These are phyloP conservation scores for Stictocephala bisonia DNA, from an alignment of 2,888 invertebrate genomes.

Conservation along the genomic window DNA sequence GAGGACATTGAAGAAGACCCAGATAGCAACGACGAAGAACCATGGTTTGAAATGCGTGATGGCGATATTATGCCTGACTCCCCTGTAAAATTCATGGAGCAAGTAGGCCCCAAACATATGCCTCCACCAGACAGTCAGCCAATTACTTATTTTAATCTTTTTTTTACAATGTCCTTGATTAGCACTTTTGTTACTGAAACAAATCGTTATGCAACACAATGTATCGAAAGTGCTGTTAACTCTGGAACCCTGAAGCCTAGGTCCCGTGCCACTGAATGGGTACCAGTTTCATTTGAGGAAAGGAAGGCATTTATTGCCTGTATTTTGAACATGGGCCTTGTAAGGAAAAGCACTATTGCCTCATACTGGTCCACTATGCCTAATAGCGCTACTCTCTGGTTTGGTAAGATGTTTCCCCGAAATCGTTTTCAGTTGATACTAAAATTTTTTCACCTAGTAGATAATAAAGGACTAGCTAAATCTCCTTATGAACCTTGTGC, in stretches of 20 bases:
- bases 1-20: no score
- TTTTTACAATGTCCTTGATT: background rate
- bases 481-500: background rate
- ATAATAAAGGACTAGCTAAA: background rate
- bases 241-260: background rate
- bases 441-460: background rate
- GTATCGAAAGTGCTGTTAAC: no score
- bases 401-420: background rate
- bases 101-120: no score
- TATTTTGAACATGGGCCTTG: conserved; percentile 20
- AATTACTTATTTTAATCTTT: background rate
- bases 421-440: conserved; percentile 4
- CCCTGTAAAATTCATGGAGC: no score
- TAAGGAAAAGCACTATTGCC: background rate
- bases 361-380: background rate
- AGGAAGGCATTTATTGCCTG: background rate
- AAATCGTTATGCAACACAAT: conserved; percentile 1
- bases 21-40: no score
- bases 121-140: no score
- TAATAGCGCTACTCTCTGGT: background rate
- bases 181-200: background rate
- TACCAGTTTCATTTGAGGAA: background rate
- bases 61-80: no score
- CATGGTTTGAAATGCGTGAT: no score
- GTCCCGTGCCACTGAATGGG: conserved; percentile 16